Base-by-base conservation (phyloP, 2,113 vertebrate genomes). In the Heterocephalus glaber region DNA sequence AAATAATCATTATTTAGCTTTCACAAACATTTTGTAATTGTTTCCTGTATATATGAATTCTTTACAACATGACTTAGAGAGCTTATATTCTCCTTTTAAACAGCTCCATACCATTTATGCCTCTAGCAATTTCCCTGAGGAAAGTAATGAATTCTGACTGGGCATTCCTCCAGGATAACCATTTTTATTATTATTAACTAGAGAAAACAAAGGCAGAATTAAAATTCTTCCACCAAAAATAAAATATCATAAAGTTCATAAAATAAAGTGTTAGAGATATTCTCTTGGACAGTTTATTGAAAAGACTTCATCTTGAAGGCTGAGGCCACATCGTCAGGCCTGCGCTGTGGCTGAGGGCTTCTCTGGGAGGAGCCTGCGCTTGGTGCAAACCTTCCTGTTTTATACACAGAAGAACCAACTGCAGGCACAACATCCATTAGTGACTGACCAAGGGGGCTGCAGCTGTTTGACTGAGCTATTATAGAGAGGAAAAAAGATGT, bases 131-230 rank as follows among this genome's bases (percentile, higher is more conserved):
- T 87, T 92, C 81, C 93, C 41, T 17, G 12, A 90, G 92, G 90
- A 97, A 97, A 82, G 66, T 22, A 95, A 89, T 94, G 89, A 86
- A 72, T 93, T 95, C 88, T 96, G 84, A 88, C 77, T 86, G 66
- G 94, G 92, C 96, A 92, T 82, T 89, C 76, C 61, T 96, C 96
- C 96, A 97, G 94, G 85, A 94, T 81, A 95, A 92, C 33, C 56
- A 56, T 52, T 82, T 63, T 81, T 77, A 58, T 56, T 86, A 54
- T 92, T 94, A 94, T 90, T 84, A 95, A 92, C 86, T 68, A 95
- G 80, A 94, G 90, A 92, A 96, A 79, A 92, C 47, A 47, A 94
- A 95, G 26, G n/a, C 0, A 3, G 90, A 90, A 84, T 79, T 95
- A 93, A 87, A 93, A 93, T 11, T 95, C 93, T 87, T 79, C 81